Base-by-base conservation (phyloP, 1,140 invertebrate species). In the Drosophila sturtevanti region DNA sequence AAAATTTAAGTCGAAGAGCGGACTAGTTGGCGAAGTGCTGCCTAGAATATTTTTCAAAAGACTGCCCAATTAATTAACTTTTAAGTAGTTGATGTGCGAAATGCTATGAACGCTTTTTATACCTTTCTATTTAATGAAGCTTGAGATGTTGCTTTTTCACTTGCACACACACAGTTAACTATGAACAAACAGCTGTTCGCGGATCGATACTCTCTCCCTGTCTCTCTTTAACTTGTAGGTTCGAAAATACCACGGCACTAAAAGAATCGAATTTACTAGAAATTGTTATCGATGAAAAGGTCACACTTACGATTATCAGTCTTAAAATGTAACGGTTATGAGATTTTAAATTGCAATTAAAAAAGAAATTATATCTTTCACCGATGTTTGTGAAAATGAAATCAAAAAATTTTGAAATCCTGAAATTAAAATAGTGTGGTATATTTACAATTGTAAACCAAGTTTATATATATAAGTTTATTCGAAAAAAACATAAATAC, bases 81-180 rank as follows among this genome's bases (percentile, higher is more conserved):
- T 48, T 9, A 48, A 48, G 21, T 11, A 44, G 16, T 44, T 9
- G 2, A 44, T 48, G 41, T 48, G 41, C 18, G 5, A 41, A 41
- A 41, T 41, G 38, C n/a, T 16, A 7, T 7, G 4, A 16, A 41
- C 11, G 38, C 38, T 41, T 41, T 48, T 12, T 48, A 48, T 48
- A 48, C 41, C 41, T 48, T 48, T 48, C 41, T 48, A 21, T 21
- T 18, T 44, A 44, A 44, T 44, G n/a, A 44, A 44, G 14, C 41
- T 44, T 7, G 5, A 44, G 16, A 44, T 44, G 9, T 44, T 44
- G 41, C 41, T 44, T 44, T 48, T 48, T 21, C 41, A 21, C 41
- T 48, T 48, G 1, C 41, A 48, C 41, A 21, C 41, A 21, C 16
- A 48, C 41, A 48, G 11, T 48, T 48, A 21, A 48, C 16, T 48